A percentile compares a stretch with the other conserved stretches of the same genome.
These are phyloP conservation scores for Hymenochirus boettgeri DNA, from an alignment of 2,113 vertebrate species.

Conservation along the genomic window DNA sequence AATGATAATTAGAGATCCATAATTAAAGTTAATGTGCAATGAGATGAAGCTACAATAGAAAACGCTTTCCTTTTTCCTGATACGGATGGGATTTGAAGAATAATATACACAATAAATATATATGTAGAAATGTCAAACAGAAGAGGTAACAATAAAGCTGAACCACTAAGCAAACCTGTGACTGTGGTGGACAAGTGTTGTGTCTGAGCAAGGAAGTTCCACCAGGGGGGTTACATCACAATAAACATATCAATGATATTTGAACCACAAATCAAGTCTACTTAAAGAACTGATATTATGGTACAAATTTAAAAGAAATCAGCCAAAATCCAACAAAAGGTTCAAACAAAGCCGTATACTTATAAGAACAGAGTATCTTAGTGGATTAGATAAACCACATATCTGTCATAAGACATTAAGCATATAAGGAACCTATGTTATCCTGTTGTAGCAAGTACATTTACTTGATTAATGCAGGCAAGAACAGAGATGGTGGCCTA, in stretches of 20 bases:
- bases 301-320: conserved; percentile 48
- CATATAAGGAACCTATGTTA: conserved; percentile 47
- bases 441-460: conserved; percentile 50
- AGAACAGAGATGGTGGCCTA: conserved; percentile 38
- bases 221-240: conserved; percentile 51
- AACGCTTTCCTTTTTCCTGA: conserved; percentile 9
- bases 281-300: background rate
- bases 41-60: conserved; percentile 8
- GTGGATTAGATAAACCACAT: conserved; percentile 48
- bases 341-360: background rate
- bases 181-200: background rate
- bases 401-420: conserved; percentile 51
- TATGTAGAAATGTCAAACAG: background rate
- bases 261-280: conserved; percentile 46
- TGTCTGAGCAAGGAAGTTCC: conserved; percentile 37
- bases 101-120: conserved; percentile 11
- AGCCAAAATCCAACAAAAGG: conserved; percentile 36
- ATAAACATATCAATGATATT: conserved; percentile 47
- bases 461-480: conserved; percentile 49
- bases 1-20: background rate
- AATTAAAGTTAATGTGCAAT: background rate
- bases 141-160: conserved; percentile 1
- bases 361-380: conserved; percentile 45
- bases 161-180: background rate
- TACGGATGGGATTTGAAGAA: background rate